Evolutionary conservation across 2,113 vertebrate genomes (phyloP), one percentile per base, ranked within the genome.

Genomic region (Dipodomys merriami): DNA sequence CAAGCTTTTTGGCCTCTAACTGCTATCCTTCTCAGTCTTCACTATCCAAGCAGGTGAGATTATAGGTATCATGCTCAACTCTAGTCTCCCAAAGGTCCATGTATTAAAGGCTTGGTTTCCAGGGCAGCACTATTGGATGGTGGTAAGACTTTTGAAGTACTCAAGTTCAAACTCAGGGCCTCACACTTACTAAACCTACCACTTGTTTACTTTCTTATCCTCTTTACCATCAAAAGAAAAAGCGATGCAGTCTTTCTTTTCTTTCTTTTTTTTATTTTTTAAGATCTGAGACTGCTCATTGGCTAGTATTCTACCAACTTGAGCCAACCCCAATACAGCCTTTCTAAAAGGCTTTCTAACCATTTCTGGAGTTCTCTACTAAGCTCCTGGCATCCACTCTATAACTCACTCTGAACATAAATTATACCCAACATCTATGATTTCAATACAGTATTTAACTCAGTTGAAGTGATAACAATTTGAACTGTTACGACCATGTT

Each of bases 361-460:
- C 65, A 71, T 68, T 30, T 92, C 74, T 62, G 12, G 22, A 27
- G 78, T 90, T 82, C 49, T 80, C 82, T 85, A 73, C 30, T 13
- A 88, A n/a, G 49, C 30, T 77, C 16, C 22, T 85, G 35, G 33
- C 15, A 88, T 84, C 20, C 9, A 20, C 33, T 83, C 62, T 72
- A 4, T 68, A 88, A 91, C 16, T 57, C 64, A 12, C 71, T 87
- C 62, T 44, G 49, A 78, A 33, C 18, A 86, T 76, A 10, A 68
- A 18, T 64, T 83, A 57, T 23, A 68, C 25, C 68, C 60, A 57
- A 49, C 39, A 67, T 44, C 15, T 33, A 7, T 82, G 33, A 15
- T 83, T 53, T 49, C 49, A 69, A 84, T 80, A 87, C 84, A 73
- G 68, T 35, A 53, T 78, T 73, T 82, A 67, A 92, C 46, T 90